These are phyloP conservation scores for Hemibagrus guttatus DNA, from an alignment of 2,797 vertebrate genomes.

Conservation along the genomic window DNA sequence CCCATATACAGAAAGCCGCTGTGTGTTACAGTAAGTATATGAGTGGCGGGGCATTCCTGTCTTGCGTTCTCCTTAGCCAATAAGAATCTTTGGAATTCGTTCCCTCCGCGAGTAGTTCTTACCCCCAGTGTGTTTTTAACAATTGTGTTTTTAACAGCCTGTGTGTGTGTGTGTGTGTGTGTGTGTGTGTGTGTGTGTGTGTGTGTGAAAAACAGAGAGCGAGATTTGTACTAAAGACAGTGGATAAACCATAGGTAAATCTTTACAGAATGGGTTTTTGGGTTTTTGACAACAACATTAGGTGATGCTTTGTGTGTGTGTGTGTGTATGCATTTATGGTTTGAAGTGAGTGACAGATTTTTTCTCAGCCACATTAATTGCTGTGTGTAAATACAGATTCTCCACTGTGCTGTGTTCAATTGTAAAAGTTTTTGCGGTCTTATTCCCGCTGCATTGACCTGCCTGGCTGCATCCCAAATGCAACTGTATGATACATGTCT, in stretches of 20 bases:
- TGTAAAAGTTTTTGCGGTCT: not conserved
- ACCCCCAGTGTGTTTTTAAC: not conserved
- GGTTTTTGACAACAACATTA: conserved; percentile 6
- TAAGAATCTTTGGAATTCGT: conserved; percentile 7
- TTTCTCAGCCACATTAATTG: conserved; percentile 10
- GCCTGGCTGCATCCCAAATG: conserved; percentile 8
- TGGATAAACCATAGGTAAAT: not conserved
- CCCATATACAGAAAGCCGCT: conserved; percentile 23
- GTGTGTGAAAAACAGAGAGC: not conserved
- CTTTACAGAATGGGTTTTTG: not conserved
- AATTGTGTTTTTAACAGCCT: conserved; percentile 6
- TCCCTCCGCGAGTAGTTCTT: not conserved
- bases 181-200: not conserved
- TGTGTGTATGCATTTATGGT: not conserved
- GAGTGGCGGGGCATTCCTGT: conserved; percentile 25
- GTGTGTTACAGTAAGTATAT: not conserved
- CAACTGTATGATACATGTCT: not conserved
- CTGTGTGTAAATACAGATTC: conserved; percentile 2
- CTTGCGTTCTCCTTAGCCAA: conserved; percentile 22
- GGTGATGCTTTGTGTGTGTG: not conserved
- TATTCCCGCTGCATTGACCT: not conserved
- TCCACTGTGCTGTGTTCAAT: not conserved
- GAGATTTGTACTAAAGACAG: conserved; percentile 1
- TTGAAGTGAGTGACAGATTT: not conserved
- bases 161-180: not conserved